Base-by-base conservation (phyloP, 2,797 vertebrate genomes). In the Hypotaenidia okinawae region DNA sequence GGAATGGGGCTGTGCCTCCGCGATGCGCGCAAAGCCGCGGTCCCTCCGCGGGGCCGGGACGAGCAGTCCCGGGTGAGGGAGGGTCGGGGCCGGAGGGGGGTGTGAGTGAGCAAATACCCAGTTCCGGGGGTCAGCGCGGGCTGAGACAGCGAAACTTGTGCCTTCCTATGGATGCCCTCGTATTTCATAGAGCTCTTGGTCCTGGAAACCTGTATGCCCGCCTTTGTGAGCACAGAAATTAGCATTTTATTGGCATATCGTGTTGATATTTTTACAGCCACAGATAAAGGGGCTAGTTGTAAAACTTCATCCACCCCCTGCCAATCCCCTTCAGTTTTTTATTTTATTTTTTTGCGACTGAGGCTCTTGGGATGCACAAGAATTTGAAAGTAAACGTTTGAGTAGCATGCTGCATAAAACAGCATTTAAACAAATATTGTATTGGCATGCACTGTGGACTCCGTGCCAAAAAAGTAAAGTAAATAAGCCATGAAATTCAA, bases 401-500 rank as follows among this genome's bases (percentile, higher is more conserved):
- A 93, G 91, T 97, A 91, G 93, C 96, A 70, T 95, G 94, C 97
- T 90, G 97, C 96, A 94, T 97, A 95, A 97, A 98, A 96, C 97
- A 95, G 97, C 96, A 96, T 98, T 98, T 98, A 98, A 98, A 97
- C 97, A 98, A 98, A 98, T 98, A 98, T 22, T 97, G 95, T 97
- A 97, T 97, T 98, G 98, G 98, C 97, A 97, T 97, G 95, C 92
- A 68, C 96, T 84, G 92, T 93, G 91, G 94, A 97, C 93, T 90
- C 54, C 49, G 97, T 98, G 98, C 98, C 98, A 98, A 97, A 97
- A 97, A 97, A 97, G 95, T 97, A 98, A 97, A 98, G 97, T 98
- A 98, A 98, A 98, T 98, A 98, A 98, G 97, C 95, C 84, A 68
- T 96, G 97, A 98, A 98, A 98, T 97, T 97, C 96, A 98, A 98